Percentiles rank a stretch among this genome's conserved stretches.
phyloP scores from a whole-genome alignment of 2,888 invertebrate species.

The Liposcelis brunnea region DNA sequence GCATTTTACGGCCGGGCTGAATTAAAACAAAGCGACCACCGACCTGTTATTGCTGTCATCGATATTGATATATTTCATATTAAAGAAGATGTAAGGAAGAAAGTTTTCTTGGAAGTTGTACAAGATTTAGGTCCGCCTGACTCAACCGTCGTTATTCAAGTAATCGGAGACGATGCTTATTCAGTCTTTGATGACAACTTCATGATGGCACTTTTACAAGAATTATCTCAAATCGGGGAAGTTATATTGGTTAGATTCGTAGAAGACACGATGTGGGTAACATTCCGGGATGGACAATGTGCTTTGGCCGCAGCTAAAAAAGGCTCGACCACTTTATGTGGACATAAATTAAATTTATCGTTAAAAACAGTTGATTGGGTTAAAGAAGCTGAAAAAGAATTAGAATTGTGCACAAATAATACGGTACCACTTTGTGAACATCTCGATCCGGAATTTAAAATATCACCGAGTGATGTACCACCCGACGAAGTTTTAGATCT shows the following conservation, averaged over 20 bases:
- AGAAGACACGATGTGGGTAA: slow-evolving; percentile 76
- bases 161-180: slow-evolving; percentile 27
- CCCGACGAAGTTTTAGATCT: background rate
- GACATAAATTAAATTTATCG: slow-evolving; percentile 44
- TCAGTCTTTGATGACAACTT: slow-evolving; percentile 63
- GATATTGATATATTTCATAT: slow-evolving; percentile 75
- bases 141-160: slow-evolving; percentile 69
- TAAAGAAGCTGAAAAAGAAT: slow-evolving; percentile 61
- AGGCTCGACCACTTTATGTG: slow-evolving; percentile 39
- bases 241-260: slow-evolving; percentile 83
- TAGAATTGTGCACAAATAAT: slow-evolving; percentile 67
- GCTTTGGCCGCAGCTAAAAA: slow-evolving; percentile 54
- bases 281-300: slow-evolving; percentile 77
- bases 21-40: slow-evolving; percentile 91
- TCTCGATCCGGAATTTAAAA: slow-evolving; percentile 13
- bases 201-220: slow-evolving; percentile 60
- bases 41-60: slow-evolving; percentile 84
- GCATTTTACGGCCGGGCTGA: slow-evolving; percentile 86
- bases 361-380: slow-evolving; percentile 79
- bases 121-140: slow-evolving; percentile 86
- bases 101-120: slow-evolving; percentile 70
- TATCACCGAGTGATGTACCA: slow-evolving; percentile 9
- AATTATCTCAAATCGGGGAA: slow-evolving; percentile 70
- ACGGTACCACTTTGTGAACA: slow-evolving; percentile 54
- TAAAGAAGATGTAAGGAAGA: slow-evolving; percentile 54